Evolutionary conservation across 2,797 vertebrate species (phyloP), one percentile per base, ranked within the genome.

Genomic region (Denticeps clupeoides): DNA sequence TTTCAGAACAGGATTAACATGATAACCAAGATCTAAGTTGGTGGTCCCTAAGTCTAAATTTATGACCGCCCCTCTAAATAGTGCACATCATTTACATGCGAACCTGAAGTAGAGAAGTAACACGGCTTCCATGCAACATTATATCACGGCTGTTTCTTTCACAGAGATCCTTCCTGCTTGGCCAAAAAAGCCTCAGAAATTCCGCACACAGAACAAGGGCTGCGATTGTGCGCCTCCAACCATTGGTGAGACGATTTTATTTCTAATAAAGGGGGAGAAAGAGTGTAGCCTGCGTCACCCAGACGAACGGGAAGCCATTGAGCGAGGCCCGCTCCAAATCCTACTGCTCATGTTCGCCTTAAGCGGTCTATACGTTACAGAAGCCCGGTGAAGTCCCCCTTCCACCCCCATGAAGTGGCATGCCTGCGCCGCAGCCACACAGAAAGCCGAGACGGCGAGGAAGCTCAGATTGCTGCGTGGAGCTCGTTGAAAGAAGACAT

Each of bases 281-380:
- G 48, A n/a, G 25, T 47, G 62, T n/a, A 62, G 15, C 57, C 55
- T 56, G 70, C 72, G 72, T 77, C 75, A 81, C 60, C 42, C 74
- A 19, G 16, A 16, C 66, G 74, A 67, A 73, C 59, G 71, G 77
- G 72, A 79, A 78, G 73, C 63, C 68, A 73, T 73, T 73, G 74
- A 81, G 76, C 60, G 47, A 81, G 75, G 72, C 72, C 58, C 49
- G 51, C 59, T 45, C 33, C 45, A 65, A 28, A 53, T 47, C 58
- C 26, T 11, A 9, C 18, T 26, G 13, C 43, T 53, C 32, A 24
- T 46, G 51, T 28, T 53, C 41, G 53, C 24, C 46, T 22, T 19
- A 27, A 46, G 33, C 51, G 23, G 32, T 47, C 19, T 32, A 18
- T 19, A 33, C 35, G 38, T 38, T 21, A 16, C 11, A 9, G 28